Evolutionary conservation across 2,113 vertebrate species (phyloP).

Genomic region (Castor canadensis): DNA sequence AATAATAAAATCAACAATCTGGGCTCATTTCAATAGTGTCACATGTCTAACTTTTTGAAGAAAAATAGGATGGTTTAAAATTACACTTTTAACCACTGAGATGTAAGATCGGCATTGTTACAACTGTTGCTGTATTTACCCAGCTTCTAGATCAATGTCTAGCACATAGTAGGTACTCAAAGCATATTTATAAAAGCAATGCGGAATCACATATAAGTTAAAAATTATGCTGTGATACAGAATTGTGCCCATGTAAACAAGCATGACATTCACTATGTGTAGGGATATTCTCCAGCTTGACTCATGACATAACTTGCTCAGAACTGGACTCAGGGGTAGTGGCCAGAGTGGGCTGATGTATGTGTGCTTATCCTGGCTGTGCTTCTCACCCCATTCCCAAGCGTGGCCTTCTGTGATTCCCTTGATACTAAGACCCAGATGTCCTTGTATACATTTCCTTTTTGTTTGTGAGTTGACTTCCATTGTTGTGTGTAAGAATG

Average conservation of each 20-base stretch:
- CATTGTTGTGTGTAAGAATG: background rate
- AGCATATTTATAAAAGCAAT: background rate
- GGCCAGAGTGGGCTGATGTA: background rate
- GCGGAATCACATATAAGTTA: background rate
- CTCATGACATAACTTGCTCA: background rate
- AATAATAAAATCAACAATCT: background rate
- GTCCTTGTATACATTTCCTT: background rate
- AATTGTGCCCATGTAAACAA: background rate
- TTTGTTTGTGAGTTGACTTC: conserved; percentile 6
- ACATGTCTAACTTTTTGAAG: background rate
- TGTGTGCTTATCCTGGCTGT: background rate
- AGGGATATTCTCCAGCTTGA: background rate
- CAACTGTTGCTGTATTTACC: background rate
- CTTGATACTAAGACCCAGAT: background rate
- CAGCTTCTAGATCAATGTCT: background rate
- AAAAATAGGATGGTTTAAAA: background rate
- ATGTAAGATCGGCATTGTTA: background rate
- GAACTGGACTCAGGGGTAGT: background rate
- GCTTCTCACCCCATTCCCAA: background rate
- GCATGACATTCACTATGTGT: background rate
- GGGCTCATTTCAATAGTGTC: background rate
- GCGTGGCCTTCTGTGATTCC: background rate
- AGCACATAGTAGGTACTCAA: background rate
- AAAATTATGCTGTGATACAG: background rate
- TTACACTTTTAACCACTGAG: background rate